A percentile compares a stretch with the other conserved stretches of the same genome.
Evolutionary conservation across 2,888 invertebrate species (phyloP).

Genomic region (Acanthacorydalis orientalis): DNA sequence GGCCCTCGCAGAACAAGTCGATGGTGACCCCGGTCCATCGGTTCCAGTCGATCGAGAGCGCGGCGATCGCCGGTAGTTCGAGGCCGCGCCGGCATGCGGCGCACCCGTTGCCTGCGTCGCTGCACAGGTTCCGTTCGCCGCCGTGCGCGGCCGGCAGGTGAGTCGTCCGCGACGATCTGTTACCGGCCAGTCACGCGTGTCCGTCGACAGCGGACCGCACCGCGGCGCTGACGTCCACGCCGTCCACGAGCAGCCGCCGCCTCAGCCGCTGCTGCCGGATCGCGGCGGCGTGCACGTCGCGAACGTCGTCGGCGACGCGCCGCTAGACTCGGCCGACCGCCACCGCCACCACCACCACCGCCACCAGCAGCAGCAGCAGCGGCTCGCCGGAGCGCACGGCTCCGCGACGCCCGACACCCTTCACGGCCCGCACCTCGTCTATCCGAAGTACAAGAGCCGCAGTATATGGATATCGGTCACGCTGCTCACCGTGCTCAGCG

Average conservation of each 20-base stretch:
- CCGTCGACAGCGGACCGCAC: neutral
- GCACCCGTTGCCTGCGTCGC: constrained; percentile 14
- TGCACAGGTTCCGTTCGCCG: constrained; percentile 12
- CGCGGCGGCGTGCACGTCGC: constrained; percentile 18
- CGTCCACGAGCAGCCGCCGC: constrained; percentile 3
- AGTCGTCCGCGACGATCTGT: neutral
- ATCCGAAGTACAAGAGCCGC: constrained; percentile 46
- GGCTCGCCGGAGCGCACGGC: constrained; percentile 7
- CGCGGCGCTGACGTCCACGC: neutral
- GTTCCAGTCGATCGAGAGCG: constrained; percentile 39
- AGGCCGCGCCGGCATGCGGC: constrained; percentile 27
- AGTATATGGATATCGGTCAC: constrained; percentile 57
- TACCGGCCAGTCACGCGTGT: neutral
- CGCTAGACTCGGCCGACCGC: constrained; percentile 22
- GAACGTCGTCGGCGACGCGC: constrained; percentile 27
- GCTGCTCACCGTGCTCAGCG: constrained; percentile 49
- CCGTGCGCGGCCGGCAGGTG: constrained; percentile 10
- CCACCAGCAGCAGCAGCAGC: neutral
- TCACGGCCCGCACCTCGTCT: constrained; percentile 25
- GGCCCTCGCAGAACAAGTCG: constrained; percentile 29
- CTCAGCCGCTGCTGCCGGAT: constrained; percentile 23
- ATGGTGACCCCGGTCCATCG: constrained; percentile 57
- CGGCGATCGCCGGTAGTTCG: constrained; percentile 25
- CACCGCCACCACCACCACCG: neutral
- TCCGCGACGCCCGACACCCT: constrained; percentile 13